A percentile compares a stretch with the other conserved stretches of the same genome.
These are phyloP conservation scores for Drosophila pallidifrons DNA, from an alignment of 1,140 invertebrate genomes.

Conservation along the genomic window DNA sequence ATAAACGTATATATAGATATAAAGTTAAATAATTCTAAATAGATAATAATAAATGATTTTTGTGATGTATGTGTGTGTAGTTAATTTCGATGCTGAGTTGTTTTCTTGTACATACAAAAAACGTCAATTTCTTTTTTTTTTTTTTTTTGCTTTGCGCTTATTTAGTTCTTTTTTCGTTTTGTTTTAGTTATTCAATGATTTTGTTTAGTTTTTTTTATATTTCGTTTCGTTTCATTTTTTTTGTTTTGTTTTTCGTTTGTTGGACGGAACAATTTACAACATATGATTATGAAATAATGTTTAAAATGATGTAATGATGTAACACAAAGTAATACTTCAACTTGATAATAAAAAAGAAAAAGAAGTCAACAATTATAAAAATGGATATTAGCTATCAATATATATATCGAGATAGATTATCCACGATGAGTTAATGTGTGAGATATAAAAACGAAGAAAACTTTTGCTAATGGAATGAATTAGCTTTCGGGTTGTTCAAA, in stretches of 20 bases:
- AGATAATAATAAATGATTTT: slow-evolving; percentile 21
- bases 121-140: slow-evolving; percentile 21
- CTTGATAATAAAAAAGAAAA: slow-evolving; percentile 48
- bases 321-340: slow-evolving; percentile 71
- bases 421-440: background rate
- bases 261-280: slow-evolving; percentile 83
- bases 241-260: slow-evolving; percentile 56
- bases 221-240: background rate
- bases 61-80: slow-evolving; percentile 16
- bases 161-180: slow-evolving; percentile 6
- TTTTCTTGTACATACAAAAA: slow-evolving; percentile 28
- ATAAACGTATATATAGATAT: slow-evolving; percentile 4
- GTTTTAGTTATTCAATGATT: slow-evolving; percentile 39
- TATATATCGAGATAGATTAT: slow-evolving; percentile 8
- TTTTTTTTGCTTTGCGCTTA: slow-evolving; percentile 29
- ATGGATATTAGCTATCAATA: slow-evolving; percentile 17
- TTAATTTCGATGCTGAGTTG: slow-evolving; percentile 31
- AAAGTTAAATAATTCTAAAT: slow-evolving; percentile 7
- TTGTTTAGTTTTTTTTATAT: slow-evolving; percentile 33
- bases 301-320: slow-evolving; percentile 44
- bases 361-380: slow-evolving; percentile 21
- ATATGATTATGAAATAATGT: slow-evolving; percentile 83
- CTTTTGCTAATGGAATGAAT: slow-evolving; percentile 78
- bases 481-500: slow-evolving; percentile 33
- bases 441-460: slow-evolving; percentile 26